Conservation (phyloP, 1,140 invertebrate species). For the Drosophila mojavensis region DNA sequence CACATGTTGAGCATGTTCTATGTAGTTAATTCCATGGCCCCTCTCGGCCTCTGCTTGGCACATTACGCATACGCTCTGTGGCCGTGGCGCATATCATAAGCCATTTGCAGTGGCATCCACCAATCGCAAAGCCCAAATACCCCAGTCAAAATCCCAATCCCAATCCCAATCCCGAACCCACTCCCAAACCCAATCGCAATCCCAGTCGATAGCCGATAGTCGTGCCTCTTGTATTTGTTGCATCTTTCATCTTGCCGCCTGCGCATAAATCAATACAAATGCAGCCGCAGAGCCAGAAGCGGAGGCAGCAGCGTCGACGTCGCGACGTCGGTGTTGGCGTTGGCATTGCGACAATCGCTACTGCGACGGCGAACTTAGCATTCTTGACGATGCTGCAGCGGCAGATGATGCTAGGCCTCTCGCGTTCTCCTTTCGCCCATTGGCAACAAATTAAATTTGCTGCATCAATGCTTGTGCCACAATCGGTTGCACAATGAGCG, state of each 20-base stretch:
- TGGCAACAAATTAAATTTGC: slow-evolving; percentile 50
- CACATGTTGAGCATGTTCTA: slow-evolving; percentile 20
- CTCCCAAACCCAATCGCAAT: slow-evolving; percentile 7
- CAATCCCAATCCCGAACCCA: slow-evolving; percentile 10
- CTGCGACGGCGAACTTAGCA: slow-evolving; percentile 1
- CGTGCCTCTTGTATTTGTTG: slow-evolving; percentile 38
- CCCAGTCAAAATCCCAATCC: slow-evolving; percentile 7
- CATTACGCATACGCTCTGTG: slow-evolving; percentile 69
- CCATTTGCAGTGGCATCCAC: slow-evolving; percentile 23
- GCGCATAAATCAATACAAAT: slow-evolving; percentile 77
- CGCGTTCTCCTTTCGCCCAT: not conserved
- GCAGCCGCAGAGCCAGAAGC: slow-evolving; percentile 20
- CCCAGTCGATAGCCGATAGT: slow-evolving; percentile 25
- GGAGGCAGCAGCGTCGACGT: not conserved
- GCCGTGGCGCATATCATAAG: slow-evolving; percentile 20
- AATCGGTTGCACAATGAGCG: slow-evolving; percentile 39
- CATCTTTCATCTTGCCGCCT: slow-evolving; percentile 62
- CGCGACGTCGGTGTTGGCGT: slow-evolving; percentile 9
- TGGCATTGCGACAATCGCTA: slow-evolving; percentile 28
- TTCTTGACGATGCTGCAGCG: not conserved
- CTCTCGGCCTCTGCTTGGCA: slow-evolving; percentile 3
- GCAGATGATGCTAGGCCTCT: not conserved
- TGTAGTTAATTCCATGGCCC: not conserved
- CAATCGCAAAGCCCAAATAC: not conserved
- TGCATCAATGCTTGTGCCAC: slow-evolving; percentile 25